These are phyloP conservation scores for Scrobipalpa costella DNA, from an alignment of 2,888 invertebrate species.

Conservation along the genomic window DNA sequence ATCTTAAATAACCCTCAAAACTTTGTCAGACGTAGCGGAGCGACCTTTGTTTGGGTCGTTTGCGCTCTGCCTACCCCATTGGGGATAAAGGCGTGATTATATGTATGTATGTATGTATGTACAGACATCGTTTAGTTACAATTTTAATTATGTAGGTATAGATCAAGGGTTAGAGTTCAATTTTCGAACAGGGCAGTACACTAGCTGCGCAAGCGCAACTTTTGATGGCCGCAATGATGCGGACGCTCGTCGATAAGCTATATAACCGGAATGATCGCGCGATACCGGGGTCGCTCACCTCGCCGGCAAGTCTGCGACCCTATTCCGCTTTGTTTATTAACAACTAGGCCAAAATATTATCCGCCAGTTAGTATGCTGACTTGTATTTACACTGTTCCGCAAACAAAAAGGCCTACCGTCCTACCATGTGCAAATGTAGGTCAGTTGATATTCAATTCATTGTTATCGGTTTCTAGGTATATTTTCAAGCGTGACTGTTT, in stretches of 20 bases:
- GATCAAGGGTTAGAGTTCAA: too few relatives aligned
- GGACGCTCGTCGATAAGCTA: conserved; percentile 51
- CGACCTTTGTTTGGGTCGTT: too few relatives aligned
- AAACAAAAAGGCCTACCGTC: conserved; percentile 29
- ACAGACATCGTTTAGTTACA: too few relatives aligned
- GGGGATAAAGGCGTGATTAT: too few relatives aligned
- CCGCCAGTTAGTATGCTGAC: not conserved
- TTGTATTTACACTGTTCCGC: not conserved
- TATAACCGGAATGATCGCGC: conserved; percentile 64
- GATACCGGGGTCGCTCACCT: conserved; percentile 73
- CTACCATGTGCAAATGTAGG: conserved; percentile 25
- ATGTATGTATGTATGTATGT: too few relatives aligned
- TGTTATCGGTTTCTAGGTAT: conserved; percentile 20
- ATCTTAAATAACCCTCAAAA: too few relatives aligned
- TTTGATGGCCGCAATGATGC: conserved; percentile 29
- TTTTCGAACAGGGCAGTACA: too few relatives aligned
- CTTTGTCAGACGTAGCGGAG: too few relatives aligned
- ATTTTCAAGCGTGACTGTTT: conserved; percentile 6
- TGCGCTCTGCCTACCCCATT: too few relatives aligned
- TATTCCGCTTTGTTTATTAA: conserved; percentile 61
- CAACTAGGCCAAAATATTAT: conserved; percentile 58
- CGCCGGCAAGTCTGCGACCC: conserved; percentile 66
- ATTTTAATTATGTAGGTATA: too few relatives aligned
- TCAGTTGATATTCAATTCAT: conserved; percentile 29
- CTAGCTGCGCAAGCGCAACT: too few relatives aligned